Evolutionary conservation across 1,140 invertebrate genomes (phyloP).

Genomic region (Macrostomum lignano): DNA sequence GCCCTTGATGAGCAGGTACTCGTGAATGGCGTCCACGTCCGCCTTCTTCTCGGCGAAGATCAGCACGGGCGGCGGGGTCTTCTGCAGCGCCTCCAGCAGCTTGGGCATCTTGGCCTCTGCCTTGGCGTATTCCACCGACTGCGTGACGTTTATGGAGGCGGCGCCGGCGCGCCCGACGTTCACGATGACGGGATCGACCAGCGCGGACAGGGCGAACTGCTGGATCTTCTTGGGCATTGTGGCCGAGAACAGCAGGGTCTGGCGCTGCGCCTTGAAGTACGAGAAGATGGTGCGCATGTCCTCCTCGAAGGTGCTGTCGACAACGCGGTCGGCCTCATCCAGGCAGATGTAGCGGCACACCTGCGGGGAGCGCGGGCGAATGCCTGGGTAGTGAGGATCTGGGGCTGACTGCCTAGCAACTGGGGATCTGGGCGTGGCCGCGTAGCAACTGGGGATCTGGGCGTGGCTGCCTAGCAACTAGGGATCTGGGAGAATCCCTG

Average conservation of each 20-base stretch:
- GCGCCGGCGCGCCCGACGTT: constrained; percentile 97
- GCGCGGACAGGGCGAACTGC: constrained; percentile 73
- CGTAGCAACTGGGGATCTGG: too few relatives aligned
- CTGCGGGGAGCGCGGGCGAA: too few relatives aligned
- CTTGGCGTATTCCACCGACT: constrained; percentile 86
- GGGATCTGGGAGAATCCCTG: too few relatives aligned
- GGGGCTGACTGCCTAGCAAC: too few relatives aligned
- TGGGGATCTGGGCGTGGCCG: too few relatives aligned
- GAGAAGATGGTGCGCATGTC: constrained; percentile 95
- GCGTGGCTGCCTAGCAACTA: too few relatives aligned
- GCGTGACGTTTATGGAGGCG: constrained; percentile 75
- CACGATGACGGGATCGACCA: constrained; percentile 84
- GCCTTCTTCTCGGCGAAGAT: constrained; percentile 98
- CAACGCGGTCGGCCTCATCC: constrained; percentile 97
- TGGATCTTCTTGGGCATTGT: constrained; percentile 99
- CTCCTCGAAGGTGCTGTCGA: constrained; percentile 98
- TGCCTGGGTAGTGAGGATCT: too few relatives aligned
- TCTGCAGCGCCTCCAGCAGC: constrained; percentile 68
- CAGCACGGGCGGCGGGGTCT: constrained; percentile 69
- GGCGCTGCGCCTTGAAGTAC: constrained; percentile 81
- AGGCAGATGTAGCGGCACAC: constrained; percentile 50
- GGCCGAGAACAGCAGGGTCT: constrained; percentile 84
- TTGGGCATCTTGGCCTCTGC: constrained; percentile 86
- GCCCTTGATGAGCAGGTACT: constrained; percentile 72
- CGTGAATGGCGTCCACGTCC: constrained; percentile 91